Base-by-base conservation (phyloP, 2,797 vertebrate genomes). In the Galagoides demidoff region DNA sequence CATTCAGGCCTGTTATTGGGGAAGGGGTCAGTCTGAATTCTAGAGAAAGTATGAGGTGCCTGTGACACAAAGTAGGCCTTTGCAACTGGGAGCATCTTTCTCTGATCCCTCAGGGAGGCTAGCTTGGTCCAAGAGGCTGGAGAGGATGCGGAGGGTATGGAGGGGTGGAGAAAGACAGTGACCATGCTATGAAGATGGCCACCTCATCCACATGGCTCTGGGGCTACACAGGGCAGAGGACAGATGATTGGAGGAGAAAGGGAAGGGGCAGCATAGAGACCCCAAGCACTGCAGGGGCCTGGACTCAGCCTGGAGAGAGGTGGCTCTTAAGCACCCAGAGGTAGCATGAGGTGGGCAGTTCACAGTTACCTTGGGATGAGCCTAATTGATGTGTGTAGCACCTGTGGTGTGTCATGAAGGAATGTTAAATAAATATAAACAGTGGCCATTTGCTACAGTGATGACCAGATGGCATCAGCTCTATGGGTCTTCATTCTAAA, bases 361-460 rank as follows among this genome's bases (percentile, higher is more conserved):
- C 3, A 14, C 3, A 22, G 78, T 0, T 4, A 39, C 7, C 2
- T 12, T 0, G 1, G 39, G 3, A 7, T 22, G 39, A 4, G 61
- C 31, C n/a, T 27, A 17, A 8, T 31, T 64, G 31, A 5, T 1
- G 34, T 77, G 3, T 31, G 14, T 10, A 29, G 13, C 7, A 14
- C 14, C 13, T 4, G 12, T 0, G 2, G 43, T 45, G 25, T 82
- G 27, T 88, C 57, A 1, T 0, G 25, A 37, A 45, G 27, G 37
- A 22, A 23, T 31, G 0, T 34, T 0, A 25, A 23, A 34, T 27
- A 2, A 39, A 39, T 39, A 39, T 64, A 39, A 83, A 22, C 71
- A 45, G n/a, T 7, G 7, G 78, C 61, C 10, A 1, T 34, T 57
- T 23, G 63, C 23, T 17, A 3, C 31, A 11, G 23, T 1, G 11